Base-by-base conservation (phyloP, 2,888 invertebrate genomes). In the Heliconius charithonia region DNA sequence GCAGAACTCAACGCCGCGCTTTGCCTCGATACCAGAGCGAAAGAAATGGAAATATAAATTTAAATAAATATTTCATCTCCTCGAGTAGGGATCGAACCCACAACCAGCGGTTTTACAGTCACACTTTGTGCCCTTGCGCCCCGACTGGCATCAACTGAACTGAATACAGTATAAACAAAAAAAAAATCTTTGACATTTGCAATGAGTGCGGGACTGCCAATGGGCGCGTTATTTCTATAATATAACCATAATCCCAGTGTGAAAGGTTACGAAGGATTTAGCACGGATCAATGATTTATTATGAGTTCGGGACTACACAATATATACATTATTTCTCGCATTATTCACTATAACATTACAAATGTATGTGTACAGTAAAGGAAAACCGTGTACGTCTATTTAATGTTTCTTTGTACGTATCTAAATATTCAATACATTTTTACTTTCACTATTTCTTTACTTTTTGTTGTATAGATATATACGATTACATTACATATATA, bases 271-370 rank as follows among this genome's bases (percentile, higher is more conserved):
- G 80, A 77, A 81, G 76, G 82, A 83, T 81, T 83, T 80, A 82
- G 80, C 74, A 86, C 85, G 87, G 87, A 88, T 90, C 89, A 90
- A 89, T 91, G 91, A 93, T 93, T 91, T 93, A 92, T 92, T 86
- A 88, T 88, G 87, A 91, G 87, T 89, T 89, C 85, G 92, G 91
- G 91, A 89, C 87, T 85, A 85, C 84, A 85, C 85, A 87, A 45
- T 63, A 73, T 69, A 86, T 87, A 89, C 89, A 90, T 90, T 90
- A 85, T 86, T 87, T 86, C 86, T 86, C 87, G 87, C 91, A 91
- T 92, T 91, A 92, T 86, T 92, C 88, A 92, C 89, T 88, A 91
- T 65, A 90, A 88, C 86, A 87, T 90, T 89, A 90, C 87, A 89
- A 85, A 87, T 86, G 87, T 87, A 88, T 89, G 87, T 59, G 59